A percentile compares a stretch with the other conserved stretches of the same genome.
phyloP scores from a whole-genome alignment of 1,140 invertebrate species.

The Chionoecetes opilio region DNA sequence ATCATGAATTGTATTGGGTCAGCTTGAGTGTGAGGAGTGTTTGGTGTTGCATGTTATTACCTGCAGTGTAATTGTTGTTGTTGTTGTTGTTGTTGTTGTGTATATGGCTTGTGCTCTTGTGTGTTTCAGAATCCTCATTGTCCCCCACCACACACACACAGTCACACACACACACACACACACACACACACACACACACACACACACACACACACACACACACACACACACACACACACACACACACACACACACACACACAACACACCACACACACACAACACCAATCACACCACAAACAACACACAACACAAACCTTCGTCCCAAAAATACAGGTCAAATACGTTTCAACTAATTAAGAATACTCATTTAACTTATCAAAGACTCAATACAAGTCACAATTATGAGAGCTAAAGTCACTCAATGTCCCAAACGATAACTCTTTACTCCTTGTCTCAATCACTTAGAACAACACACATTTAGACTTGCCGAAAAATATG shows the following conservation, averaged over 20 bases:
- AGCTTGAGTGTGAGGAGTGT: not conserved
- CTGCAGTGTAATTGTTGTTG: not conserved
- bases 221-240: not conserved
- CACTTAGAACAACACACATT: too few relatives aligned
- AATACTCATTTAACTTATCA: not conserved
- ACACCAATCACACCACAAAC: too few relatives aligned
- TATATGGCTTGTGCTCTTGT: not conserved
- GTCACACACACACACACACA: too few relatives aligned
- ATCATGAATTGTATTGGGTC: not conserved
- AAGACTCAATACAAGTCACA: not conserved
- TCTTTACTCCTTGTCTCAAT: too few relatives aligned
- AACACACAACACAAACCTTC: too few relatives aligned
- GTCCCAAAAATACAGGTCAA: not conserved
- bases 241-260: not conserved
- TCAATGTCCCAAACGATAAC: too few relatives aligned
- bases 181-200: not conserved
- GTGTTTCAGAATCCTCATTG: too few relatives aligned
- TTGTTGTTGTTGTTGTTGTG: not conserved
- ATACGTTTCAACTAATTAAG: not conserved
- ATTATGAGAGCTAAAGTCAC: too few relatives aligned
- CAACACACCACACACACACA: not conserved
- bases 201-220: constrained; percentile 27
- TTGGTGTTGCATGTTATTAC: not conserved
- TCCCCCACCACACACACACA: too few relatives aligned
- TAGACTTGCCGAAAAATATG: too few relatives aligned